Evolutionary conservation across 2,797 vertebrate species (phyloP), one percentile per base, ranked within the genome.

Genomic region (Bryconaethiops microstoma): DNA sequence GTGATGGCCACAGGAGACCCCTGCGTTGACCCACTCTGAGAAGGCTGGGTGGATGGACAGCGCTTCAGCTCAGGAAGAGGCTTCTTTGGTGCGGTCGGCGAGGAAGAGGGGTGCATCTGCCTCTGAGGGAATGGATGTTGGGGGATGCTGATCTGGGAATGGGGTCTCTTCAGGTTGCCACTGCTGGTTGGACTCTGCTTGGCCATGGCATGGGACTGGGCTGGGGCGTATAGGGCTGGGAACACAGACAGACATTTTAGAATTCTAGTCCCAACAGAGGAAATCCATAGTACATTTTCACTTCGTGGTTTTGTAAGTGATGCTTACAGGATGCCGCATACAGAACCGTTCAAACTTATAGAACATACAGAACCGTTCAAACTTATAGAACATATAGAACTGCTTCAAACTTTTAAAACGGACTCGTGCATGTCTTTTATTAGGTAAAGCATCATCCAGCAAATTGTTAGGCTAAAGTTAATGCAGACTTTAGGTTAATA

Each of bases 171-270:
- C 48, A 90, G 75, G 87, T 94, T 92, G 79, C 95, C 88, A 0
- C 95, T 93, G 55, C 91, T 85, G 74, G 91, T 81, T 21, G 85
- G 95, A 77, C 96, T 94, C 89, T 96, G 95, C 89, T 96, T 96
- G 73, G 94, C 93, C 84, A 98, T 92, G 80, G 96, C 95, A 90
- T 97, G 96, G 88, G 96, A 94, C 79, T 96, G 96, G 77, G 97
- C 91, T 16, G 97, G 94, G 90, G 97, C 96, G 93, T 97, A 99
- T 39, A 98, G 96, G 85, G 96, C 97, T 99, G 94, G 13, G 84
- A 9, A 73, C 40, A 63, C 19, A 76, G 23, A 50, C 7, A 12
- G 2, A 7, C 48, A 17, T 52, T 52, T 70, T 23, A 17, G 16
- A 23, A 71, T 19, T 54, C 23, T 35, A 50, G 21, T 70, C 45